Evolutionary conservation across 1,140 invertebrate species (phyloP), one percentile per base, ranked within the genome.

Genomic region (Cydia amplana): DNA sequence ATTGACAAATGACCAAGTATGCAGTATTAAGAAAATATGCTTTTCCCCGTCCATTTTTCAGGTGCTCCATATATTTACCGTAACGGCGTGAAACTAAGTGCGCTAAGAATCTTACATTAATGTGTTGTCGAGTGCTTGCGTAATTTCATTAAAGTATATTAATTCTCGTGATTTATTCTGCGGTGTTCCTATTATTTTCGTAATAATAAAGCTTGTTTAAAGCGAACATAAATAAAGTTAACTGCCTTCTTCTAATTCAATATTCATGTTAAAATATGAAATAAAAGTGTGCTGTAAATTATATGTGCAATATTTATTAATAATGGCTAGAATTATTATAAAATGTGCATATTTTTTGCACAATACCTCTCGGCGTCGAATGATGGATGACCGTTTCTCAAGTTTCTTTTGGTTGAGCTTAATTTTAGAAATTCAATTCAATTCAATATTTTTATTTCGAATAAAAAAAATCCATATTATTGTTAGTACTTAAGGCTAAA

Each of bases 81-180:
- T 0, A 6, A 7, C 55, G 20, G 9, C 20, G 55, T 9, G 18
- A 60, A 60, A 60, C 28, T 70, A 70, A 70, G 65, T 43, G 65
- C 32, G 28, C 25, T n/a, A 10, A 36, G 28, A 70, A 36, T 70
- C 65, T 70, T 20, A 70, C 65, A 36, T 40, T 70, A 70, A 40
- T 43, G 18, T 43, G 28, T 70, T 18, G 36, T n/a, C n/a, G 9
- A 36, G 65, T 36, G 64, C 64, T 67, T 43, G 43, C 65, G 43
- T 70, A 43, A 70, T 70, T 70, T 70, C 36, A 70, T 70, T 70
- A 70, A 70, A 28, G 4, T 40, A n/a, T 70, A 70, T 70, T 70
- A 70, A 70, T 70, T 43, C 36, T 10, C 7, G 16, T 70, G 36
- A 70, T 70, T 70, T 70, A 70, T 70, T 36, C 36, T 16, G 65